These are phyloP conservation scores for Caenorhabditis sp. DNA, from an alignment of 2,888 invertebrate genomes.

Conservation along the genomic window DNA sequence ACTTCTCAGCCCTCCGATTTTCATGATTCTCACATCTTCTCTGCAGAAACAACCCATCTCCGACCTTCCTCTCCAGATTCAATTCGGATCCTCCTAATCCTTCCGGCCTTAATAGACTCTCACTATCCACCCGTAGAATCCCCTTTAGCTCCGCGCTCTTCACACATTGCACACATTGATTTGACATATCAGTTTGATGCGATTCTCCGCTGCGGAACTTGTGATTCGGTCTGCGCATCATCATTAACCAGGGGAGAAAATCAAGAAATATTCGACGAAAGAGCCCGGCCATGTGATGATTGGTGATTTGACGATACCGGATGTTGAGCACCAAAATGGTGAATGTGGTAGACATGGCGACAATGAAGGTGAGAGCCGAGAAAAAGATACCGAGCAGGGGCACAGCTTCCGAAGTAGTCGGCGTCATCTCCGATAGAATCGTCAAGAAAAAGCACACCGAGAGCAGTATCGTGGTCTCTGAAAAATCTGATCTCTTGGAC, in stretches of 20 bases:
- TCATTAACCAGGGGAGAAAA: slow-evolving; percentile 57
- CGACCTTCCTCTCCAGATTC: slow-evolving; percentile 45
- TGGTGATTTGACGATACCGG: slow-evolving; percentile 57
- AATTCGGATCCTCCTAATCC: slow-evolving; percentile 22
- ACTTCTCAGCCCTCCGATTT: slow-evolving; percentile 26
- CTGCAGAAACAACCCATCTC: slow-evolving; percentile 44
- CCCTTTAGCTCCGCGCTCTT: slow-evolving; percentile 33
- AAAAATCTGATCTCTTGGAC: slow-evolving; percentile 16
- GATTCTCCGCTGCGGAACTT: slow-evolving; percentile 32
- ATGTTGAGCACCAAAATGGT: slow-evolving; percentile 60
- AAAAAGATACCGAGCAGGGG: slow-evolving; percentile 61
- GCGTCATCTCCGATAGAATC: slow-evolving; percentile 95
- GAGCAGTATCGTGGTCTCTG: slow-evolving; percentile 74
- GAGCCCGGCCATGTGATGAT: slow-evolving; percentile 48
- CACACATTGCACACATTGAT: slow-evolving; percentile 44
- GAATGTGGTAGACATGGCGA: slow-evolving; percentile 61
- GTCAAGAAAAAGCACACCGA: slow-evolving; percentile 97
- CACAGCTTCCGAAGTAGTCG: slow-evolving; percentile 83
- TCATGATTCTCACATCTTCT: slow-evolving; percentile 34
- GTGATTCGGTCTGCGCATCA: slow-evolving; percentile 56
- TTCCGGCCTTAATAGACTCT: slow-evolving; percentile 12
- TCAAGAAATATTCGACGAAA: slow-evolving; percentile 58
- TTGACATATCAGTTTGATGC: slow-evolving; percentile 13
- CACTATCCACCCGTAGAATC: slow-evolving; percentile 21
- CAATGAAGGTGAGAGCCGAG: slow-evolving; percentile 60